Evolutionary conservation across 2,797 vertebrate species (phyloP).

Genomic region (Champsocephalus gunnari): DNA sequence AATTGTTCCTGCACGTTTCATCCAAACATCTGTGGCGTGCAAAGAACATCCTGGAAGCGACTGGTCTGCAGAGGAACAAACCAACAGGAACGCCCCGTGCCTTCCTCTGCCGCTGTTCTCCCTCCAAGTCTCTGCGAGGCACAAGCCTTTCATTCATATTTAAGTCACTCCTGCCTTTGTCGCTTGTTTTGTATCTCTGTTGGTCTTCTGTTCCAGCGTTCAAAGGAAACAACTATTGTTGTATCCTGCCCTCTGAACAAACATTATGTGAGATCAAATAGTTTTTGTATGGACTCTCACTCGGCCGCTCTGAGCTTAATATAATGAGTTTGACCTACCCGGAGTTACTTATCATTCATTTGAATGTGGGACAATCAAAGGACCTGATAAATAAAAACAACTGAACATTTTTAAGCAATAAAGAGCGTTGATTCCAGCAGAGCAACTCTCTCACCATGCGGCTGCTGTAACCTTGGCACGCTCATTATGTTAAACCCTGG

Average conservation of each 20-base stretch:
- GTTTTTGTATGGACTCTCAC: constrained; percentile 46
- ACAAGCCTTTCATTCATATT: constrained; percentile 72
- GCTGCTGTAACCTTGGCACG: constrained; percentile 50
- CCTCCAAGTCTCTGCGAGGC: constrained; percentile 44
- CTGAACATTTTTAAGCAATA: constrained; percentile 8
- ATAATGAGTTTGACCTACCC: constrained; percentile 27
- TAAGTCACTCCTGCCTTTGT: constrained; percentile 68
- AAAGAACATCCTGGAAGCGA: constrained; percentile 72
- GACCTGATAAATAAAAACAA: constrained; percentile 7
- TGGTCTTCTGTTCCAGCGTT: constrained; percentile 52
- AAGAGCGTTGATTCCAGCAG: constrained; percentile 21
- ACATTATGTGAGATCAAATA: constrained; percentile 48
- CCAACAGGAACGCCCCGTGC: constrained; percentile 53
- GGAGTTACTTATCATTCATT: constrained; percentile 13
- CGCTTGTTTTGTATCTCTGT: constrained; percentile 58
- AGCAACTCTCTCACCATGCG: constrained; percentile 28
- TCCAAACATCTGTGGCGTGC: constrained; percentile 74
- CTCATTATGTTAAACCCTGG: constrained; percentile 12
- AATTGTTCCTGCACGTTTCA: constrained; percentile 61
- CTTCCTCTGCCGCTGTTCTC: constrained; percentile 49
- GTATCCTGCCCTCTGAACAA: constrained; percentile 37
- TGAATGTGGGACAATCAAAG: constrained; percentile 28
- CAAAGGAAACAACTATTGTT: constrained; percentile 62
- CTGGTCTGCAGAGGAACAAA: constrained; percentile 52
- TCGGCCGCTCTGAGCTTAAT: constrained; percentile 26